Base-by-base conservation (phyloP, 2,113 vertebrate genomes). In the Corythornis madagascariensis region DNA sequence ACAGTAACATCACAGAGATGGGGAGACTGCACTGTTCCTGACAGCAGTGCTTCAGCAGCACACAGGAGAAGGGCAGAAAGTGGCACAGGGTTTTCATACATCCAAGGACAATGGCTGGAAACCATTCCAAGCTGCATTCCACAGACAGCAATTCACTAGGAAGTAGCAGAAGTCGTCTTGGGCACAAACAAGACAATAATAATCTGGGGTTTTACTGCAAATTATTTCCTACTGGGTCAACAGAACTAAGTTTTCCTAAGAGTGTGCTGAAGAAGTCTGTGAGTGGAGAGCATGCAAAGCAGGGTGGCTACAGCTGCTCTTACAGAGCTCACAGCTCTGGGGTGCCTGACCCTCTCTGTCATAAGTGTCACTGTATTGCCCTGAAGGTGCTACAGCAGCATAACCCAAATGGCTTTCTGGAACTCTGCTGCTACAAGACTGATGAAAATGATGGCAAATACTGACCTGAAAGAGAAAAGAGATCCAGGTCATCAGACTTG, bases 1-100 rank as follows among this genome's bases (percentile, higher is more conserved):
- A 61, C 19, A 26, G 71, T 13, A 66, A 70, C 33, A 43, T 17
- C 59, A 59, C 1, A 73, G 18, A 67, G 69, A 92, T 40, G 74
- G 57, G 64, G 56, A 86, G 53, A 83, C 57, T 2, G 20, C 48
- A 66, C 12, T 11, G 29, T 16, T 9, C 40, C 52, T 48, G 76
- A 73, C 3, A 42, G 88, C 83, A 84, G 71, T 56, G 89, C 83
- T 96, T 95, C 92, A 90, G 93, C 90, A 96, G 52, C 80, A 90
- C 40, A 40, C 20, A 83, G 91, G 86, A 90, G 73, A 38, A 67
- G 56, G 71, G 65, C 50, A 89, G 77, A 71, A 45, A 10, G 21
- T 8, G 57, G 82, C 3, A 4, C 48, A 53, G 48, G 72, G 72
- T 8, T 81, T 57, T 56, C 61, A 81, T 69, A 83, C 26, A 5